Conservation (phyloP, 1,140 invertebrate genomes). For the Drusus annulatus region DNA sequence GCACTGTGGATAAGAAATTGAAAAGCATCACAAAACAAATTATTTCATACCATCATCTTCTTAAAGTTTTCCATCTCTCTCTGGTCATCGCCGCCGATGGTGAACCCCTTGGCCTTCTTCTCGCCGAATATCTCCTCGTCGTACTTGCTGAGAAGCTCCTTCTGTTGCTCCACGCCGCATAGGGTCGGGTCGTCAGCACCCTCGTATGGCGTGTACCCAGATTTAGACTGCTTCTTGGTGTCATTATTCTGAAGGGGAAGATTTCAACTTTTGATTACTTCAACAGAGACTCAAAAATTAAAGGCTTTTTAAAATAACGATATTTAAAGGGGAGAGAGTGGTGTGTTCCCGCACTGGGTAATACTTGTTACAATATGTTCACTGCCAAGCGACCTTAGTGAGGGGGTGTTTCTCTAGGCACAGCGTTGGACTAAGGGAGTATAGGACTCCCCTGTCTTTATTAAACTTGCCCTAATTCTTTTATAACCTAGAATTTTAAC, state of each 20-base stretch:
- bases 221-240: constrained; percentile 85
- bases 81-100: constrained; percentile 77
- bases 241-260: constrained; percentile 79
- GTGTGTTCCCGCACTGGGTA: constrained; percentile 1
- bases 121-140: constrained; percentile 94
- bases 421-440: too few species aligned
- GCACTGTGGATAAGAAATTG: too few species aligned
- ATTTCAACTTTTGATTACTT: too few species aligned
- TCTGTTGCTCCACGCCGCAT: constrained; percentile 84
- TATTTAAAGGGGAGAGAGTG: too few species aligned
- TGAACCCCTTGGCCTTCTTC: constrained; percentile 84
- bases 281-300: too few species aligned
- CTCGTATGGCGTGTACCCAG: constrained; percentile 94
- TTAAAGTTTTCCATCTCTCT: constrained; percentile 62
- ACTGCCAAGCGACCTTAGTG: too few species aligned
- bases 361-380: background rate
- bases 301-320: too few species aligned
- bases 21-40: background rate
- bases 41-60: constrained; percentile 63
- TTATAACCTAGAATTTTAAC: too few species aligned
- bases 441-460: too few species aligned
- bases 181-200: constrained; percentile 74
- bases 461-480: too few species aligned
- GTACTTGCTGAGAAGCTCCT: constrained; percentile 89
- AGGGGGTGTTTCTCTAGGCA: too few species aligned